These are phyloP conservation scores for Microcebus jonahi DNA, from an alignment of 2,113 vertebrate species.

Conservation along the genomic window DNA sequence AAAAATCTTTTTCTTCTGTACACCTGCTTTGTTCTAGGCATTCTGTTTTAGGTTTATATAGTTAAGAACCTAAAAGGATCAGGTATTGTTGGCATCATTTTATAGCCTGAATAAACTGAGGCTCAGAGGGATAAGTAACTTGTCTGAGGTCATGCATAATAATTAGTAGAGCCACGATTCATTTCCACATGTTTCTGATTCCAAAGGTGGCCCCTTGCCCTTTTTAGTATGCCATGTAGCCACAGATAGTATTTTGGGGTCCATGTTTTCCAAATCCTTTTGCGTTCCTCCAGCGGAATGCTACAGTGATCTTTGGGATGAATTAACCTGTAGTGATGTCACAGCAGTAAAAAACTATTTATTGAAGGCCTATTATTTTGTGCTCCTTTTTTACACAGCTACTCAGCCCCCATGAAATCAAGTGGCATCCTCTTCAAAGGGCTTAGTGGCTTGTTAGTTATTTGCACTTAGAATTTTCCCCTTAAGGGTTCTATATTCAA, in stretches of 20 bases:
- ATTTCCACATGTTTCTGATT: background rate
- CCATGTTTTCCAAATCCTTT: background rate
- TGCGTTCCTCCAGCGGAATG: background rate
- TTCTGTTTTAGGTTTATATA: background rate
- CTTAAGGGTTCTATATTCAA: background rate
- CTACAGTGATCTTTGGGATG: background rate
- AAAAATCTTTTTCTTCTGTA: background rate
- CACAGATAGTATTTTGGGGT: background rate
- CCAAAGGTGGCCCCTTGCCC: background rate
- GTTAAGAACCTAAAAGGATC: background rate
- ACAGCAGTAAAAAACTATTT: background rate
- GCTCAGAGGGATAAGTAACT: background rate
- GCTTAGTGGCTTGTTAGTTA: conserved; percentile 16
- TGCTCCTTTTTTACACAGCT: background rate
- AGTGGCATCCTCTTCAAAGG: conserved; percentile 19
- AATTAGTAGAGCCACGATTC: background rate
- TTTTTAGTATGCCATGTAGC: background rate
- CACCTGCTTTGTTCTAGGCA: background rate
- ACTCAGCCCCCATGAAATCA: conserved; percentile 9
- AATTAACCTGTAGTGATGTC: background rate
- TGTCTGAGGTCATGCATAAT: background rate
- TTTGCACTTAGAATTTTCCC: conserved; percentile 14
- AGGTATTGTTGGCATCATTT: background rate
- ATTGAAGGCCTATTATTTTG: background rate
- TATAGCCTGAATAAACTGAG: background rate